Base-by-base conservation (phyloP, 2,797 vertebrate genomes). In the Yasuhikotakia modesta region DNA sequence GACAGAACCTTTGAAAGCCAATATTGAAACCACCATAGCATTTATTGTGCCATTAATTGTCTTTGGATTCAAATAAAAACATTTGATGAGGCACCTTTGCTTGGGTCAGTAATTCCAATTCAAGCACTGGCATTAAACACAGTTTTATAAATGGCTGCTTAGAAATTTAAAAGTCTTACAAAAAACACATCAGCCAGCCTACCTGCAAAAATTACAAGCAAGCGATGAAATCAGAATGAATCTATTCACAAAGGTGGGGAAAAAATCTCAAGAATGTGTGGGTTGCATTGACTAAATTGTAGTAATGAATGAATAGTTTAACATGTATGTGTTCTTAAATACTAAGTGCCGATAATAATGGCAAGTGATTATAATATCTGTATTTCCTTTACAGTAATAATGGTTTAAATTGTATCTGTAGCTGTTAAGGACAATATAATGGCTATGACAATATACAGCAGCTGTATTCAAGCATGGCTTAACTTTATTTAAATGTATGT, bases 231-330 rank as follows among this genome's bases (percentile, higher is more conserved):
- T 61, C 83, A 84, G 90, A 87, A 70, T 2, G 73, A 74, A 32
- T 87, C 88, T 89, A 90, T 84, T 82, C 79, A 81, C 85, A 84
- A 90, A 87, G 88, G 81, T 85, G 30, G 55, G 30, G 30, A 32
- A 91, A 90, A 91, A 86, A 92, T 91, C 91, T 88, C 84, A 87
- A 90, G 87, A 90, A 90, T 92, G 90, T 92, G 90, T 90, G 90
- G 90, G 85, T 91, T 92, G 89, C 88, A 90, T 88, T 88, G 88
- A 88, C 81, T 88, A 91, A 90, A 91, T 90, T 90, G 85, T 46
- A 4, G 14, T 12, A 1, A 7, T 45, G 14, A 46, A 14, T 45
- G 27, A 27, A 27, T 27, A 48, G 13, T 14, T 48, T 14, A 14
- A 50, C 3, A 50, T 14, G 4, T 27, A 27, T 27, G 4, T 27